Percentiles rank a stretch among this genome's conserved stretches.
These are phyloP conservation scores for Itoplectis maculator DNA, from an alignment of 2,888 invertebrate species.

Conservation along the genomic window DNA sequence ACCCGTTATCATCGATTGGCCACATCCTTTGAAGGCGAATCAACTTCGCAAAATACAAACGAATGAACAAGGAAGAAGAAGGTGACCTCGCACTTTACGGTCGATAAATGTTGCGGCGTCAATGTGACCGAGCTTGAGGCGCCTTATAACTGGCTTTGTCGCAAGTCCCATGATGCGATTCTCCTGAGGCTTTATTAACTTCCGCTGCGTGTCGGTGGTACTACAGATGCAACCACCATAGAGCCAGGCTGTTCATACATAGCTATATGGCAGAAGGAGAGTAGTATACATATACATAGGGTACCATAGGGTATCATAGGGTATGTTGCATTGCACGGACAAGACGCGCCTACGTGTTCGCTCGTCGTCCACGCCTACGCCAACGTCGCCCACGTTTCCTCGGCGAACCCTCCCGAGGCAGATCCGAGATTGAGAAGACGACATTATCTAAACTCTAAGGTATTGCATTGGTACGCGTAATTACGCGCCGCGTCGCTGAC, in stretches of 20 bases:
- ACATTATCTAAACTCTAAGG: conserved; percentile 55
- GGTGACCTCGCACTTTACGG: background rate
- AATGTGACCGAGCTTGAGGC: background rate
- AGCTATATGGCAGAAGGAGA: conserved; percentile 28
- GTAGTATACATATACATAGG: conserved; percentile 15
- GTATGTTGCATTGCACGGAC: conserved; percentile 44
- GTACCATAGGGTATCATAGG: too few relatives aligned
- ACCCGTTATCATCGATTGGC: conserved; percentile 47
- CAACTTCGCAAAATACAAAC: background rate
- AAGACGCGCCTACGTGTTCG: conserved; percentile 55
- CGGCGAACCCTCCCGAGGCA: conserved; percentile 47
- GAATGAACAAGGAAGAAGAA: background rate
- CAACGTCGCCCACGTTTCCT: conserved; percentile 50
- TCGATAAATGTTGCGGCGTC: conserved; percentile 15
- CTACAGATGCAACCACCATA: background rate
- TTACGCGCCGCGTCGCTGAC: conserved; percentile 52
- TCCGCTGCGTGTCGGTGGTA: background rate
- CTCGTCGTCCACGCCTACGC: conserved; percentile 54
- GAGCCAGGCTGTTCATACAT: conserved; percentile 1
- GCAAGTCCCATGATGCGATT: conserved; percentile 2
- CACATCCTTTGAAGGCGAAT: conserved; percentile 22
- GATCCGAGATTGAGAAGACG: conserved; percentile 60
- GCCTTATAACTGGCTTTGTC: conserved; percentile 44
- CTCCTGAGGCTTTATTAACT: conserved; percentile 57
- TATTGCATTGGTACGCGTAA: conserved; percentile 61